These are phyloP conservation scores for Phaonia tiefii DNA, from an alignment of 2,888 invertebrate genomes.

Conservation along the genomic window DNA sequence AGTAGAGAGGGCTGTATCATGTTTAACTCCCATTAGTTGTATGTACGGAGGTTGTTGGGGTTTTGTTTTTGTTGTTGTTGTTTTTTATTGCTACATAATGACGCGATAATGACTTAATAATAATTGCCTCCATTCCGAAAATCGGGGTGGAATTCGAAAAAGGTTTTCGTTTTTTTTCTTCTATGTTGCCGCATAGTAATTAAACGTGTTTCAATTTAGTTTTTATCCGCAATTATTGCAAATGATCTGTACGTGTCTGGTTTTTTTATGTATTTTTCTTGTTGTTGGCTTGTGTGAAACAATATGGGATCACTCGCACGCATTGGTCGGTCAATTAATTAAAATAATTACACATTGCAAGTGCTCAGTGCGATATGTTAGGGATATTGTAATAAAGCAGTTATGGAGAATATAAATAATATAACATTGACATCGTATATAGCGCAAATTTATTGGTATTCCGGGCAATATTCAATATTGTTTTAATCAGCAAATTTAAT, in stretches of 20 bases:
- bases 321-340: constrained; percentile 6
- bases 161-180: not conserved
- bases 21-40: too few relatives aligned
- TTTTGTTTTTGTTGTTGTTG: constrained; percentile 15
- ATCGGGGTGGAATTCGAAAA: too few relatives aligned
- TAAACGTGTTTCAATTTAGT: constrained; percentile 24
- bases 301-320: constrained; percentile 4
- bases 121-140: not conserved
- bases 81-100: constrained; percentile 11
- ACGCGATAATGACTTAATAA: constrained; percentile 25
- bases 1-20: too few relatives aligned
- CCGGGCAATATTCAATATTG: too few relatives aligned
- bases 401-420: too few relatives aligned
- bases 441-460: too few relatives aligned
- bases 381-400: too few relatives aligned
- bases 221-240: constrained; percentile 18
- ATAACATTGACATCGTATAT: too few relatives aligned
- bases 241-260: not conserved
- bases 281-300: not conserved
- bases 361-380: too few relatives aligned
- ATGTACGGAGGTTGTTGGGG: not conserved
- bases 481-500: too few relatives aligned
- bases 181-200: not conserved
- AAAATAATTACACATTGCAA: not conserved
- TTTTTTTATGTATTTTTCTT: not conserved